Evolutionary conservation across 2,113 vertebrate genomes (phyloP), one percentile per base, ranked within the genome.

Genomic region (Prietella phreatophila): DNA sequence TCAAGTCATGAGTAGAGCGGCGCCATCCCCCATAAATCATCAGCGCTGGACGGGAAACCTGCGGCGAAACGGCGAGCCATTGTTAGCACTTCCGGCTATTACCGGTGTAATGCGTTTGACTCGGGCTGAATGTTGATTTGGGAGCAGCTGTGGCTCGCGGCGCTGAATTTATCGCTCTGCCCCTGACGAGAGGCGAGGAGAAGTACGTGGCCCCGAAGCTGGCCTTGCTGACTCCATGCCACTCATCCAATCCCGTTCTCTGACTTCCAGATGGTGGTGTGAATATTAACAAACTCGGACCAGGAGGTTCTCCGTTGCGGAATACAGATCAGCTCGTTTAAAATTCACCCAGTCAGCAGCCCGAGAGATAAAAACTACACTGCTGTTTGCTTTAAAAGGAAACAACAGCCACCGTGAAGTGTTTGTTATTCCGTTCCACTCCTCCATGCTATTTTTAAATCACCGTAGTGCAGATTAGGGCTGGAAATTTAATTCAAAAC

Each of bases 301-400:
- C 69, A 39, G 82, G 25, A 53, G 42, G 39, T 13, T 30, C 39
- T 63, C 27, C 9, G 0, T n/a, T 33, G 69, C 82, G 4, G 87
- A 83, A 88, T 88, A 88, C 82, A 75, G 73, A 88, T 79, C 71
- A 67, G 73, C 67, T 67, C 19, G 2, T 84, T 67, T 84, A 56
- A 25, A 53, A 79, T 78, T 84, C 71, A 25, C 42, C 69, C 82
- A 17, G 69, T 87, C 87, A 78, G 61, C 86, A 82, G 87, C 80
- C 33, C 11, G 56, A 61, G 67, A 20, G 60, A 78, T 55, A 60
- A 58, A 60, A 42, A 33, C 79, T 22, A 20, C 4, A 0, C 53
- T 0, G 79, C 65, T 73, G 85, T 80, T 86, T 61, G 61, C 75
- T 81, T 65, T 53, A 20, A 82, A 33, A 87, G 50, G 50, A 71